A percentile compares a stretch with the other conserved stretches of the same genome.
phyloP scores from a whole-genome alignment of 2,888 invertebrate genomes.

The Apamea monoglypha region DNA sequence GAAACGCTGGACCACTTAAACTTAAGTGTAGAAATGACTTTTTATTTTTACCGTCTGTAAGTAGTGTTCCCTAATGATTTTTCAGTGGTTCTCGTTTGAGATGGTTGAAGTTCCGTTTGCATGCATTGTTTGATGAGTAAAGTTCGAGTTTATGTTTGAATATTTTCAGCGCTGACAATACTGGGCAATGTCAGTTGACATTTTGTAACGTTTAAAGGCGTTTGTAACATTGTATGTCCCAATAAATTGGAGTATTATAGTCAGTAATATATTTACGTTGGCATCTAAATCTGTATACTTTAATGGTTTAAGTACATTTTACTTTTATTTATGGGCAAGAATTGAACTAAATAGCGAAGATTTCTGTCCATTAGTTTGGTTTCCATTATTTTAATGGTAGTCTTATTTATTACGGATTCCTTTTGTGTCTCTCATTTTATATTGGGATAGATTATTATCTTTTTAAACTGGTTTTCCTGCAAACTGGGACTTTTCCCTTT shows the following conservation, averaged over 20 bases:
- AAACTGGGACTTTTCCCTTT: too few species aligned
- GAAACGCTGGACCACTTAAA: constrained; percentile 82
- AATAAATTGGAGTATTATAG: constrained; percentile 43
- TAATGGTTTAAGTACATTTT: constrained; percentile 42
- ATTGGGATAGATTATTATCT: background rate
- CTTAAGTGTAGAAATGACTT: constrained; percentile 85
- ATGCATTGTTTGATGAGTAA: constrained; percentile 52
- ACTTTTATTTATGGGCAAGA: constrained; percentile 50
- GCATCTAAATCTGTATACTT: constrained; percentile 38
- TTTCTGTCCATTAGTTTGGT: constrained; percentile 47
- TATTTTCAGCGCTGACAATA: constrained; percentile 60
- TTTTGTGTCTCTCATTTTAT: background rate
- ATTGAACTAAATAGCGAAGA: constrained; percentile 41
- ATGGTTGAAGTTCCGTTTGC: constrained; percentile 45
- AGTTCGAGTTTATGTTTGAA: constrained; percentile 39
- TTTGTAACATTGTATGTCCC: constrained; percentile 49
- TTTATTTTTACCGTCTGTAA: constrained; percentile 75
- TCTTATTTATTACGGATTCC: constrained; percentile 17
- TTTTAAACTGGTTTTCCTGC: constrained; percentile 2
- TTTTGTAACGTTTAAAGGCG: constrained; percentile 26
- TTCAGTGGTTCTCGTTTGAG: constrained; percentile 57
- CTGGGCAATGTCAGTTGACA: constrained; percentile 51
- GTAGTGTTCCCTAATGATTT: constrained; percentile 71
- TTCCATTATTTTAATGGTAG: constrained; percentile 48
- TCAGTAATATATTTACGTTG: constrained; percentile 31